Evolutionary conservation across 2,797 vertebrate species (phyloP), one percentile per base, ranked within the genome.

Genomic region (Cynopterus sphinx): DNA sequence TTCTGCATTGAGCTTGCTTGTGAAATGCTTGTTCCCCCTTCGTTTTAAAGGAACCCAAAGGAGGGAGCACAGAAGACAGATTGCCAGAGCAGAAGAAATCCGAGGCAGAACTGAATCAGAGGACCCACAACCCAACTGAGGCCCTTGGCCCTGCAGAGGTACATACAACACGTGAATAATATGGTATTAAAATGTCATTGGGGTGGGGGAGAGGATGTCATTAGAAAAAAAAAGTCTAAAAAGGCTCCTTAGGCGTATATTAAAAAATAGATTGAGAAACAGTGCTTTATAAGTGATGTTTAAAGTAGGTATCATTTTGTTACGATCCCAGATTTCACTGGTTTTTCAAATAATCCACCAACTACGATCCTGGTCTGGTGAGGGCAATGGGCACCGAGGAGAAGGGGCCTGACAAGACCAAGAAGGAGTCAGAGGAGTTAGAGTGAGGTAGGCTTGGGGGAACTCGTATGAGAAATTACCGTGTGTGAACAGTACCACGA

Each of bases 321-420:
- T 73, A 49, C 21, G 6, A 88, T 73, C 33, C 12, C 28, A 26
- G 22, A 81, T 94, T 73, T 84, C 68, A n/a, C n/a, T 55, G 22
- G 3, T 46, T 95, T 87, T 96, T 94, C 51, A 92, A 8, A 82
- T 82, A 86, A 78, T 12, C 16, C 16, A 67, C 28, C 43, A 89
- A 43, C 3, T 17, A 63, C n/a, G 87, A 17, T n/a, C n/a, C 57
- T 49, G 16, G 7, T 65, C 28, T 83, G 33, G 8, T 84, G n/a
- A 86, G 43, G 16, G 0, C 17, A 77, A 24, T 13, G 9, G 33
- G 3, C 63, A 87, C 68, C 43, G 63, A 93, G 43, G 2, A 43
- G 13, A 39, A n/a, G 7, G 53, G 11, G 0, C 39, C 49, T 53
- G 28, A 39, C 61, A 65, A 87, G 28, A 39, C 39, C 21, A 16